Evolutionary conservation across 2,113 vertebrate genomes (phyloP).

Genomic region (Myotis yumanensis): DNA sequence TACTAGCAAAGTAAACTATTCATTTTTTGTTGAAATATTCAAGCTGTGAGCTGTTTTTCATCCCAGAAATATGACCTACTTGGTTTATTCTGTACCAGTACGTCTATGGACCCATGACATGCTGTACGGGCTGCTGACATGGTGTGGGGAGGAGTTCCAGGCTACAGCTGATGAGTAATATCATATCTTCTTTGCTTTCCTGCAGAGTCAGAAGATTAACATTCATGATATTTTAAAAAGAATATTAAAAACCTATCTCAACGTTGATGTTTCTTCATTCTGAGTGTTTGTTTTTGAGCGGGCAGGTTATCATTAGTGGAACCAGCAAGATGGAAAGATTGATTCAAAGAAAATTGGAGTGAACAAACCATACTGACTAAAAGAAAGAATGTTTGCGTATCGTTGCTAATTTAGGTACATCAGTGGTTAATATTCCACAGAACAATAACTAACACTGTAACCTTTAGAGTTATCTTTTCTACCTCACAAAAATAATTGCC

Average conservation of each 20-base stretch:
- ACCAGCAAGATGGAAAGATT: background rate
- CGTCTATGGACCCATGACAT: background rate
- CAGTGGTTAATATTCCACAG: background rate
- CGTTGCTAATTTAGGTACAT: background rate
- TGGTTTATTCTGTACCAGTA: background rate
- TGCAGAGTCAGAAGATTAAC: slow-evolving; percentile 27
- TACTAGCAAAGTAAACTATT: background rate
- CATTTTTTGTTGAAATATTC: background rate
- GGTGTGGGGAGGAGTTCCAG: background rate
- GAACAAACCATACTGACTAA: background rate
- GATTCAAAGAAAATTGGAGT: background rate
- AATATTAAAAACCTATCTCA: background rate
- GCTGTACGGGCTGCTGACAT: background rate
- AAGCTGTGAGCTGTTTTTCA: background rate
- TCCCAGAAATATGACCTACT: background rate
- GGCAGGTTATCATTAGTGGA: background rate
- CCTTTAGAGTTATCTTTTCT: slow-evolving; percentile 4
- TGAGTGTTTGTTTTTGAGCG: background rate
- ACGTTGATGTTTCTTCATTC: slow-evolving; percentile 1
- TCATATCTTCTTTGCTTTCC: slow-evolving; percentile 14
- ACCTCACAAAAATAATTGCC: background rate
- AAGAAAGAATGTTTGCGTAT: background rate
- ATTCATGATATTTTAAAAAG: slow-evolving; percentile 30
- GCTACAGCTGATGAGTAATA: background rate
- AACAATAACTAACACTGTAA: background rate